Evolutionary conservation across 2,888 invertebrate species (phyloP).

Genomic region (Loripinus fragilis): DNA sequence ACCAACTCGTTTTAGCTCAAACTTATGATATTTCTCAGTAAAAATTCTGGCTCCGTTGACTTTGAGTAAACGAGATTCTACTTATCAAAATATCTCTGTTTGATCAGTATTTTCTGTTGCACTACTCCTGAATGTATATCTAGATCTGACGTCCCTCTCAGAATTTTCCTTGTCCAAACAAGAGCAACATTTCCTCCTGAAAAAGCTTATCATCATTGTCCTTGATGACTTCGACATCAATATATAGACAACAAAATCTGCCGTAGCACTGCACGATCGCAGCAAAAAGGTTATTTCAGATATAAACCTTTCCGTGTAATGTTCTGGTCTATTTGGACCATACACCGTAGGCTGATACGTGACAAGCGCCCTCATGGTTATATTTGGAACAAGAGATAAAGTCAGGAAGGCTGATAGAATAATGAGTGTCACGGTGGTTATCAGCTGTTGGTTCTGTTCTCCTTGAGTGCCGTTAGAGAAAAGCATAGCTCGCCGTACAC

Average conservation of each 20-base stretch:
- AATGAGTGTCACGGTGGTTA: background rate
- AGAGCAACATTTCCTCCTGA: background rate
- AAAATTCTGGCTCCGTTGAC: too few relatives aligned
- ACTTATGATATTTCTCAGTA: too few relatives aligned
- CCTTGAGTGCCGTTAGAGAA: background rate
- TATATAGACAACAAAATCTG: slow-evolving; percentile 3
- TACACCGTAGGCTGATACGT: background rate
- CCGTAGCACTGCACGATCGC: background rate
- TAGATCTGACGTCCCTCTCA: background rate
- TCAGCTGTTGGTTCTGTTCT: background rate
- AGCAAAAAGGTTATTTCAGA: background rate
- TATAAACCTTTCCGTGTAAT: background rate
- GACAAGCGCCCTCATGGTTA: background rate
- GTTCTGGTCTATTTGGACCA: background rate
- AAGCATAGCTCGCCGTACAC: background rate
- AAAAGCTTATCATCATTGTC: background rate
- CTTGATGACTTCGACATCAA: background rate
- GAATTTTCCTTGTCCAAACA: background rate
- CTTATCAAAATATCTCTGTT: too few relatives aligned
- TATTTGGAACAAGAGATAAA: background rate
- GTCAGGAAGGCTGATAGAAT: background rate
- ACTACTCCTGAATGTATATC: too few relatives aligned
- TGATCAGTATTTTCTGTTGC: too few relatives aligned
- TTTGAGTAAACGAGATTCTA: too few relatives aligned
- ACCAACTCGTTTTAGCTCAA: too few relatives aligned